Evolutionary conservation across 2,797 vertebrate genomes (phyloP).

Genomic region (Rhabdophis nuchalis): DNA sequence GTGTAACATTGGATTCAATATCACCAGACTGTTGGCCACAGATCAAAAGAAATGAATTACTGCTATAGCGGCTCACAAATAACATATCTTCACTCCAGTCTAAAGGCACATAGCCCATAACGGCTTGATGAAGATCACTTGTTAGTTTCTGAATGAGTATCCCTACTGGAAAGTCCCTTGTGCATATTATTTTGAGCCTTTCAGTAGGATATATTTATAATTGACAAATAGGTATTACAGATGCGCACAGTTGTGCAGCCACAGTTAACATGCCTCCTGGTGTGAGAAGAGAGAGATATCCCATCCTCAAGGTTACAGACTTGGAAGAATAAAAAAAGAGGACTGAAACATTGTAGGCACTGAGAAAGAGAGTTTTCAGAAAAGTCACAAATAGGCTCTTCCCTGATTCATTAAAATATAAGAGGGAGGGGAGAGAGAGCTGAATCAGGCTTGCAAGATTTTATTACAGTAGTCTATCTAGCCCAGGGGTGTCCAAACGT

Average conservation of each 20-base stretch:
- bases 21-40: too few relatives aligned
- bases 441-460: background rate
- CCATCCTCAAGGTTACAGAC: background rate
- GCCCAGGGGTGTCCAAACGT: too few relatives aligned
- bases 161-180: background rate
- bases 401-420: background rate
- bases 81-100: background rate
- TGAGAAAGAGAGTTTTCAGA: background rate
- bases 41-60: background rate
- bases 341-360: background rate
- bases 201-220: background rate
- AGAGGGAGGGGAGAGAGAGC: background rate
- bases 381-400: background rate
- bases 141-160: background rate
- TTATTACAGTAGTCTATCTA: background rate
- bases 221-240: background rate
- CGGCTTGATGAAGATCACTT: background rate
- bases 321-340: background rate
- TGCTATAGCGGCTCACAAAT: background rate
- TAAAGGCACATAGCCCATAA: background rate
- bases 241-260: background rate
- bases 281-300: background rate
- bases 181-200: background rate
- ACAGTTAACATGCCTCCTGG: background rate
- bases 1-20: background rate